Evolutionary conservation across 2,888 invertebrate genomes (phyloP).

Genomic region (Xanthorhoe designata): DNA sequence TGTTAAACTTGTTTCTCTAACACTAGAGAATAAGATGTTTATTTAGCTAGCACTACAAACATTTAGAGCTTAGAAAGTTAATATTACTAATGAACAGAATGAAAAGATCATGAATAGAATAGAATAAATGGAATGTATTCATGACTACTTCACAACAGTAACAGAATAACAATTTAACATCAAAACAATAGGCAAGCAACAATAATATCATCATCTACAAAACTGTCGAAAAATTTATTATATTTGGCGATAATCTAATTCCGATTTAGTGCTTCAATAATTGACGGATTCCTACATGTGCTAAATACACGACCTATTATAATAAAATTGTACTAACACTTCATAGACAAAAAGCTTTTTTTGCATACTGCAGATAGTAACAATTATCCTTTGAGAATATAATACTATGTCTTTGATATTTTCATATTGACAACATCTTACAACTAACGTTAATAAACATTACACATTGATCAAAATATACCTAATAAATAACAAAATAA

Average conservation of each 20-base stretch:
- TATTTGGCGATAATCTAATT: constrained; percentile 29
- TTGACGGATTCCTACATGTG: constrained; percentile 63
- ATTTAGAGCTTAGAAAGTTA: constrained; percentile 40
- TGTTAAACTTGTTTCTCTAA: constrained; percentile 7
- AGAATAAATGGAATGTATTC: constrained; percentile 65
- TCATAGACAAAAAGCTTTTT: constrained; percentile 55
- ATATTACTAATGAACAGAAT: constrained; percentile 11
- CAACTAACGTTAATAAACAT: constrained; percentile 58
- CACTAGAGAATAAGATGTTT: not conserved
- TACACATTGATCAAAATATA: constrained; percentile 69
- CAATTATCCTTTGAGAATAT: constrained; percentile 63
- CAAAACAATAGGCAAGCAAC: constrained; percentile 37
- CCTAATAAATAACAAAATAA: constrained; percentile 65
- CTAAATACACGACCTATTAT: constrained; percentile 60
- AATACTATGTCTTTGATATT: constrained; percentile 61
- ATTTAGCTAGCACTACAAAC: constrained; percentile 32
- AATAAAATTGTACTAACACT: constrained; percentile 65
- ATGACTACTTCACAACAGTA: constrained; percentile 39
- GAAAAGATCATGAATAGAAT: constrained; percentile 43
- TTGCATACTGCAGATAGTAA: constrained; percentile 59
- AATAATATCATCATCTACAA: constrained; percentile 11
- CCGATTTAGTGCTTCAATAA: constrained; percentile 51
- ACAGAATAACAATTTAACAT: constrained; percentile 29
- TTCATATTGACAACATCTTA: constrained; percentile 74
- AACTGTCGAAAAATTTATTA: not conserved